These are phyloP conservation scores for Barbus barbus DNA, from an alignment of 2,113 vertebrate species.

Conservation along the genomic window DNA sequence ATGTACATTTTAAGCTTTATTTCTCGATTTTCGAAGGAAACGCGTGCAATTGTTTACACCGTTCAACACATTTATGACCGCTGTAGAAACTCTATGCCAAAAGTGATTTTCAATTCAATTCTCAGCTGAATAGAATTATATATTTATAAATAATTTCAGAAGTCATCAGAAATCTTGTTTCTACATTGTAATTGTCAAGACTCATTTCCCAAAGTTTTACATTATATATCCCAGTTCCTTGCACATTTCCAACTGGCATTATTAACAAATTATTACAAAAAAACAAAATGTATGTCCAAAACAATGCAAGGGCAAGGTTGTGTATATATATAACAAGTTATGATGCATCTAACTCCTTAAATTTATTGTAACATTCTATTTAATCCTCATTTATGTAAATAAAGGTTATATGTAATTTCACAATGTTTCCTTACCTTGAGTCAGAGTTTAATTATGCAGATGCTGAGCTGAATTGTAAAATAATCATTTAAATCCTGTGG, in stretches of 20 bases:
- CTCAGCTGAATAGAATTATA: slow-evolving; percentile 55
- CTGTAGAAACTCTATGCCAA: slow-evolving; percentile 63
- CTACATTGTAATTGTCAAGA: slow-evolving; percentile 20
- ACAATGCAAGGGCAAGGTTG: slow-evolving; percentile 49
- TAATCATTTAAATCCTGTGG: background rate
- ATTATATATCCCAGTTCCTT: slow-evolving; percentile 23
- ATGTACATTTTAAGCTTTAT: slow-evolving; percentile 56
- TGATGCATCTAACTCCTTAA: slow-evolving; percentile 73
- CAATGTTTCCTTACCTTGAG: slow-evolving; percentile 51
- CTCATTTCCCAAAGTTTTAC: slow-evolving; percentile 26
- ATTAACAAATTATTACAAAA: slow-evolving; percentile 29
- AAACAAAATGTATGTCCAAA: slow-evolving; percentile 24
- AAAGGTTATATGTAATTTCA: slow-evolving; percentile 81
- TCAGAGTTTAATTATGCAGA: background rate
- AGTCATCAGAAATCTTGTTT: background rate
- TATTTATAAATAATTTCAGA: slow-evolving; percentile 55
- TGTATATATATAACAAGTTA: slow-evolving; percentile 76
- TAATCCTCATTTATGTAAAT: slow-evolving; percentile 84
- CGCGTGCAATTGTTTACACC: slow-evolving; percentile 66
- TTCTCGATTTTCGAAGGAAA: slow-evolving; percentile 47
- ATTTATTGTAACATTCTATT: slow-evolving; percentile 84
- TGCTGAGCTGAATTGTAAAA: background rate
- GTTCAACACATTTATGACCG: slow-evolving; percentile 59
- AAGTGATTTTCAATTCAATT: slow-evolving; percentile 60
- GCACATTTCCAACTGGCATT: slow-evolving; percentile 31